Percentiles rank a stretch among this genome's conserved stretches.
These are phyloP conservation scores for Chymomyza procnemis DNA, from an alignment of 2,888 invertebrate species.

Conservation along the genomic window DNA sequence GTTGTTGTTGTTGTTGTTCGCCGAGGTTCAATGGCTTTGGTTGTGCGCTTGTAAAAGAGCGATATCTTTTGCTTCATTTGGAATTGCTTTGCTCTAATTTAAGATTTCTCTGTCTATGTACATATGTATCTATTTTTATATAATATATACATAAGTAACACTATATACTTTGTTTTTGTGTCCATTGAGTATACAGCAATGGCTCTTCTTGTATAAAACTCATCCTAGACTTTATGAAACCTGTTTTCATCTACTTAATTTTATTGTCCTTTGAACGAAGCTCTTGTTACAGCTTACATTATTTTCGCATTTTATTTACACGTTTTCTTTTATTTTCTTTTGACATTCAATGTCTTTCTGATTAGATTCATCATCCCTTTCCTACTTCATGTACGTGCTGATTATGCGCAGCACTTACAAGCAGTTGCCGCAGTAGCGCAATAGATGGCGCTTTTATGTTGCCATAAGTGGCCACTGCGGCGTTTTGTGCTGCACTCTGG, in stretches of 20 bases:
- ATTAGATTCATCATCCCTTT: constrained; percentile 46
- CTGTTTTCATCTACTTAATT: not conserved
- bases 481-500: constrained; percentile 15
- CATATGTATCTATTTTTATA: not conserved
- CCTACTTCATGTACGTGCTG: constrained; percentile 16
- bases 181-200: constrained; percentile 9
- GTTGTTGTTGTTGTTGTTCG: constrained; percentile 7
- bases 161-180: not conserved
- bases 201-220: not conserved
- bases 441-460: constrained; percentile 59
- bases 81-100: not conserved
- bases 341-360: constrained; percentile 29
- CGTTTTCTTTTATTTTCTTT: not conserved
- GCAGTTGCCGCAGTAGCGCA: constrained; percentile 18
- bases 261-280: not conserved
- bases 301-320: not conserved
- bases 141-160: too few relatives aligned
- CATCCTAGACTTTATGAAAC: not conserved
- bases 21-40: constrained; percentile 51
- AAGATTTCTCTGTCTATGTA: not conserved
- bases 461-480: constrained; percentile 34
- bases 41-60: not conserved
- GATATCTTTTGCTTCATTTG: constrained; percentile 9
- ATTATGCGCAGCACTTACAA: constrained; percentile 44
- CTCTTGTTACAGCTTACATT: not conserved